A percentile compares a stretch with the other conserved stretches of the same genome.
These are phyloP conservation scores for Carcharodon carcharias DNA, from an alignment of 2,797 vertebrate genomes.

Conservation along the genomic window DNA sequence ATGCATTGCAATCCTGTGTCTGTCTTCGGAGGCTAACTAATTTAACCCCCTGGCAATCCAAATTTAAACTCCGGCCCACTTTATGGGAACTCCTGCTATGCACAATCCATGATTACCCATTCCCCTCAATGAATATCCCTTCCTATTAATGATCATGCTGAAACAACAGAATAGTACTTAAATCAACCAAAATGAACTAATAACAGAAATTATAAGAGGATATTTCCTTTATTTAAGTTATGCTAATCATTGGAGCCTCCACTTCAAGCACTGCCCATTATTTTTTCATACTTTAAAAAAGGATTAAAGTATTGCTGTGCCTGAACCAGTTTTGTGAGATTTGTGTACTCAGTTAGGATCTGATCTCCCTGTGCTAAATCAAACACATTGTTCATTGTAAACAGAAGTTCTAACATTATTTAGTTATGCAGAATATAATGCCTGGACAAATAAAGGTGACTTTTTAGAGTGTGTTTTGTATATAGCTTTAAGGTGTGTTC, in stretches of 20 bases:
- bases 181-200: not conserved
- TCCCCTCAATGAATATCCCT: not conserved
- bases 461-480: not conserved
- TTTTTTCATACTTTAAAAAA: not conserved
- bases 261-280: not conserved
- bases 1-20: not conserved
- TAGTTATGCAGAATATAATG: not conserved
- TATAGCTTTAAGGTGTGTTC: not conserved
- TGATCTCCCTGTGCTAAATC: not conserved
- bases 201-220: not conserved
- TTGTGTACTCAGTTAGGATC: not conserved
- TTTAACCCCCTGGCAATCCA: not conserved
- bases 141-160: not conserved
- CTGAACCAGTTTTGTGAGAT: not conserved
- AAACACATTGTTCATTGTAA: not conserved
- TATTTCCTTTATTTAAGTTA: not conserved
- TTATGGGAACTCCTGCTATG: not conserved
- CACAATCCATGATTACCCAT: not conserved
- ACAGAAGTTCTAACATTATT: not conserved
- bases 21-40: not conserved
- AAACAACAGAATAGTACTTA: not conserved
- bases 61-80: not conserved
- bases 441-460: constrained; percentile 6
- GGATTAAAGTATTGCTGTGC: not conserved
- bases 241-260: not conserved